Base-by-base conservation (phyloP, 2,888 invertebrate genomes). In the Drepana falcataria region DNA sequence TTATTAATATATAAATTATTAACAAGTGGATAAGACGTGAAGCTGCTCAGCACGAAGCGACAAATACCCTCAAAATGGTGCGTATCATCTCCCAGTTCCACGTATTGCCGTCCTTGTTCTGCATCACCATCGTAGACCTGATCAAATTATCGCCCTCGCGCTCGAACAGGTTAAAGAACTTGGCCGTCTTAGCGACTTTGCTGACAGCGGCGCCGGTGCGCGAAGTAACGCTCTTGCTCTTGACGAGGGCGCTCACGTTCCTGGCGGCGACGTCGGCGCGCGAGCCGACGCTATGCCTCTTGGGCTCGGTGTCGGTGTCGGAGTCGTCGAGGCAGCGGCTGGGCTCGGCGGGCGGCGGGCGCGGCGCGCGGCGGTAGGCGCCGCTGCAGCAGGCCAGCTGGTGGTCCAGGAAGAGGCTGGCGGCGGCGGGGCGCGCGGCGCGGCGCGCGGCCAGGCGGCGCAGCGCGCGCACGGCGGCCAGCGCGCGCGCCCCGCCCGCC, bases 61-160 rank as follows among this genome's bases (percentile, higher is more conserved):
- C 59, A 37, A 48, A 71, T 87, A 95, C 96, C 93, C 95, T 95
- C 37, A 97, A 87, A 71, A 97, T 93, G 48, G 96, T 94, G 59
- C 95, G 93, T 59, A 98, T 95, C n/a, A 97, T 92, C 69, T 96
- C 95, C 98, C 98, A 98, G 79, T 98, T 95, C 98, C 98, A 98
- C 0, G 94, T 93, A 57, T 93, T 93, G 3, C 95, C 95, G 71
- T 97, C 97, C 67, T 96, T 95, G 57, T 94, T 93, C 55, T 93
- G 92, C 68, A 97, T 91, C 2, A 98, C 97, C 62, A 95, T 94
- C 2, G 97, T 95, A 65, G 97, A 96, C 70, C 95, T 94, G 33
- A 98, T 93, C 60, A 94, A 84, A 66, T 93, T 94, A 73, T 95
- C 94, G 66, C 92, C 88, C 58, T 94, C 93, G 52, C 93, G 91